Evolutionary conservation across 1,140 invertebrate species (phyloP).

Genomic region (Calosoma granatense): DNA sequence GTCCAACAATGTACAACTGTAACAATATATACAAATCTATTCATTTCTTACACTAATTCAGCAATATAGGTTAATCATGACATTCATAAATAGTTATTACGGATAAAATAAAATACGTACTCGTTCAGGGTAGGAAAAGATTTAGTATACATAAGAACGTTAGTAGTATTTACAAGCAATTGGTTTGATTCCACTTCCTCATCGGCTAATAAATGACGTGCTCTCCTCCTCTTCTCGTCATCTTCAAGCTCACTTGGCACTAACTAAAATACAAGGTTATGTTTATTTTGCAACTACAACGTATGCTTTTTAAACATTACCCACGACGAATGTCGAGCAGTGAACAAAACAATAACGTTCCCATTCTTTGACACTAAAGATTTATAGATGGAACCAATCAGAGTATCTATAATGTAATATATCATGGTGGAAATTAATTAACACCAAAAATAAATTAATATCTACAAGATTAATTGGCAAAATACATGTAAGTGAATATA

Average conservation of each 20-base stretch:
- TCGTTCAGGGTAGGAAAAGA: too few species aligned
- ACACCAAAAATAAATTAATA: not conserved
- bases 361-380: conserved; percentile 20
- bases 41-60: too few species aligned
- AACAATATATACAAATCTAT: too few species aligned
- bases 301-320: conserved; percentile 24
- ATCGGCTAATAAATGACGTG: not conserved
- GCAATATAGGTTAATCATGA: too few species aligned
- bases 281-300: not conserved
- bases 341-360: conserved; percentile 28
- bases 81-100: too few species aligned
- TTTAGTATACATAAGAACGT: too few species aligned
- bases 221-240: not conserved
- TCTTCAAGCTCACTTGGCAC: not conserved
- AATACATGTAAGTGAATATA: not conserved
- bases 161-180: too few species aligned
- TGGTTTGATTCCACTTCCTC: too few species aligned
- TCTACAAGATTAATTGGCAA: not conserved
- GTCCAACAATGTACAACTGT: too few species aligned
- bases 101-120: too few species aligned
- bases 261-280: conserved; percentile 7
- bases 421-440: not conserved
- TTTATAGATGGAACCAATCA: conserved; percentile 24
- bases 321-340: conserved; percentile 28
- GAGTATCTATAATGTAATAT: conserved; percentile 20